Conservation (phyloP, 2,797 vertebrate species). For the Harpagifer antarcticus region DNA sequence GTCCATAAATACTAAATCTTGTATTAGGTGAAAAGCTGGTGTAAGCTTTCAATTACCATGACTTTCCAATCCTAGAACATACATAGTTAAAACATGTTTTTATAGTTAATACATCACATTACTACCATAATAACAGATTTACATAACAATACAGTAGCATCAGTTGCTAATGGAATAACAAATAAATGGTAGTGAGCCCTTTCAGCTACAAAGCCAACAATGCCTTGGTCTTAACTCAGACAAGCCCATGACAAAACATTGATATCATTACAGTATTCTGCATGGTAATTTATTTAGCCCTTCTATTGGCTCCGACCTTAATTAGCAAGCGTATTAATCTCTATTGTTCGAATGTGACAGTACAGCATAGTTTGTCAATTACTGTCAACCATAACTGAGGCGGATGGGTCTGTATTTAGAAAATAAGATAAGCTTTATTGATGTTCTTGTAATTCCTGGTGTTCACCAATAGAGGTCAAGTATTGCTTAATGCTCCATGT, state of each 20-base stretch:
- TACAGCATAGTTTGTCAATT: slow-evolving; percentile 15
- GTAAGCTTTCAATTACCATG: not conserved
- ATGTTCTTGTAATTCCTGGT: slow-evolving; percentile 22
- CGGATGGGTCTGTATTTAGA: slow-evolving; percentile 19
- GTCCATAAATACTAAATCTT: not conserved
- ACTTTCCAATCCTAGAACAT: not conserved
- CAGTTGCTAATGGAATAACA: not conserved
- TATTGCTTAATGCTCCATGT: slow-evolving; percentile 15
- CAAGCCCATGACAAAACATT: slow-evolving; percentile 32
- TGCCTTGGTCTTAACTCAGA: slow-evolving; percentile 28
- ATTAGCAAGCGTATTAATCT: slow-evolving; percentile 37
- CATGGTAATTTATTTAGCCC: slow-evolving; percentile 36
- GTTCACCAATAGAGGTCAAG: slow-evolving; percentile 42
- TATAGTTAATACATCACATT: not conserved
- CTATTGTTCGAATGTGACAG: slow-evolving; percentile 34
- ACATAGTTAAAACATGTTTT: not conserved
- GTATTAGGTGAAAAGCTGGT: not conserved
- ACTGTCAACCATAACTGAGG: slow-evolving; percentile 13
- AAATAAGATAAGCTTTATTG: slow-evolving; percentile 28
- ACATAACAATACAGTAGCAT: not conserved
- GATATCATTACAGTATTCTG: slow-evolving; percentile 26
- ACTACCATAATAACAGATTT: not conserved
- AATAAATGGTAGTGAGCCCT: not conserved
- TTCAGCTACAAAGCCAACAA: slow-evolving; percentile 27
- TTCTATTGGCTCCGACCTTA: slow-evolving; percentile 32